phyloP scores from a whole-genome alignment of 2,113 vertebrate genomes.

The Grantiella picta region DNA sequence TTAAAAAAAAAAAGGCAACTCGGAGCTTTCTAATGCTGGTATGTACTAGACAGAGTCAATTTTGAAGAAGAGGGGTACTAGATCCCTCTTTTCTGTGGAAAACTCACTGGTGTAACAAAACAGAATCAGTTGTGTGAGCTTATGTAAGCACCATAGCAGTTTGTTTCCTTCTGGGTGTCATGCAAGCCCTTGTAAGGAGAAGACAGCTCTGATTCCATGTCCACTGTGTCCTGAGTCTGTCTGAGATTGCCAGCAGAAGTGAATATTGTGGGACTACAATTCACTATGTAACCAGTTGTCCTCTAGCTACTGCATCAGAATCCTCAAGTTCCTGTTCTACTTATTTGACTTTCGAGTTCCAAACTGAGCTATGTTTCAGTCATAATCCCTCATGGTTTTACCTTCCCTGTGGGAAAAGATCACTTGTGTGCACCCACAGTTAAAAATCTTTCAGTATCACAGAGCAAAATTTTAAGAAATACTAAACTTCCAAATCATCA shows the following conservation, averaged over 20 bases:
- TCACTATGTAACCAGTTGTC: neutral
- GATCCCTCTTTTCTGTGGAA: neutral
- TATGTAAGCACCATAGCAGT: accelerated
- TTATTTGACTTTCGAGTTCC: neutral
- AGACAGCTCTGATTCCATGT: neutral
- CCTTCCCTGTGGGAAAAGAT: neutral
- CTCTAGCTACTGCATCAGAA: neutral
- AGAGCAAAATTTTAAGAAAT: neutral
- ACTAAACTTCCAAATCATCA: neutral
- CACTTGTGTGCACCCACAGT: neutral
- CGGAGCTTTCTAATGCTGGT: neutral
- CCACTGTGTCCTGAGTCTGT: neutral
- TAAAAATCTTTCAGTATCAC: neutral
- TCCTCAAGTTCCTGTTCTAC: neutral
- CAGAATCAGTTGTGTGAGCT: neutral
- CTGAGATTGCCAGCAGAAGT: neutral
- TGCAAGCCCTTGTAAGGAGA: conserved; percentile 8
- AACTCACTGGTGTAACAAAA: neutral
- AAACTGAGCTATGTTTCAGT: neutral
- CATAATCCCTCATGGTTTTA: neutral
- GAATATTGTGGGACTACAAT: neutral
- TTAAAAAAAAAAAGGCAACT: neutral
- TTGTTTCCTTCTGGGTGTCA: conserved; percentile 7
- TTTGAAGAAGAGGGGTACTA: neutral
- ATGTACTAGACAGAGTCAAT: neutral